These are phyloP conservation scores for Drosophila tanythrix DNA, from an alignment of 2,888 invertebrate genomes.

Conservation along the genomic window DNA sequence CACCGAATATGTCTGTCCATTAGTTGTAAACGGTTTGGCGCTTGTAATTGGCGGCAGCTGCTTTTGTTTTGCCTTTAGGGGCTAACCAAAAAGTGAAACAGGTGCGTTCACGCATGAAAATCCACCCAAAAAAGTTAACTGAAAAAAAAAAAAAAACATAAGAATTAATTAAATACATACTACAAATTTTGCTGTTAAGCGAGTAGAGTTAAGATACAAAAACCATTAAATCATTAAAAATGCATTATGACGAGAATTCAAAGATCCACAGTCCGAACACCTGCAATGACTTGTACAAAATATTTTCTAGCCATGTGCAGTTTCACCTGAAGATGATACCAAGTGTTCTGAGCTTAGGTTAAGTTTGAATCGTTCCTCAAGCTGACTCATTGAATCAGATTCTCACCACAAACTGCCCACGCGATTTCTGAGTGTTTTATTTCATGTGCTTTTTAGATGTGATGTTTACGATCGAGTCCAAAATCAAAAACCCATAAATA, in stretches of 20 bases:
- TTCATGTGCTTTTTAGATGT: conserved; percentile 47
- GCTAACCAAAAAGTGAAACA: conserved; percentile 60
- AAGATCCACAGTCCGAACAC: conserved; percentile 48
- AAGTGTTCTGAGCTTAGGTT: conserved; percentile 4
- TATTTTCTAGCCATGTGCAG: conserved; percentile 25
- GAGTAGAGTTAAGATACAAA: conserved; percentile 11
- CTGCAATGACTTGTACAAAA: conserved; percentile 74
- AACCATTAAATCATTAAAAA: conserved; percentile 63
- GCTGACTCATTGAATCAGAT: conserved; percentile 42
- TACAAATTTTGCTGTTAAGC: conserved; percentile 23
- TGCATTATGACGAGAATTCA: conserved; percentile 61
- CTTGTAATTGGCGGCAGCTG: conserved; percentile 76
- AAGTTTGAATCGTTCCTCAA: neutral
- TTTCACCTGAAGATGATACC: conserved; percentile 34
- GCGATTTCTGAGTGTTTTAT: conserved; percentile 54
- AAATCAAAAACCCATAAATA: conserved; percentile 56
- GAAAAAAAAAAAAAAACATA: conserved; percentile 7
- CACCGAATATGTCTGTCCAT: conserved; percentile 51
- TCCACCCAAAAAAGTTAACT: conserved; percentile 22
- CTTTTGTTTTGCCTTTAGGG: conserved; percentile 69
- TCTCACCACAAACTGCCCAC: conserved; percentile 66
- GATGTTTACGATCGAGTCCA: conserved; percentile 43
- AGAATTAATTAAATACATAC: conserved; percentile 20
- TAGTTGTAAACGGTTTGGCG: conserved; percentile 70
- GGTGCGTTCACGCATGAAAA: conserved; percentile 66